Percentiles rank a stretch among this genome's conserved stretches.
phyloP scores from a whole-genome alignment of 1,140 invertebrate genomes.

The Copidosoma floridanum region DNA sequence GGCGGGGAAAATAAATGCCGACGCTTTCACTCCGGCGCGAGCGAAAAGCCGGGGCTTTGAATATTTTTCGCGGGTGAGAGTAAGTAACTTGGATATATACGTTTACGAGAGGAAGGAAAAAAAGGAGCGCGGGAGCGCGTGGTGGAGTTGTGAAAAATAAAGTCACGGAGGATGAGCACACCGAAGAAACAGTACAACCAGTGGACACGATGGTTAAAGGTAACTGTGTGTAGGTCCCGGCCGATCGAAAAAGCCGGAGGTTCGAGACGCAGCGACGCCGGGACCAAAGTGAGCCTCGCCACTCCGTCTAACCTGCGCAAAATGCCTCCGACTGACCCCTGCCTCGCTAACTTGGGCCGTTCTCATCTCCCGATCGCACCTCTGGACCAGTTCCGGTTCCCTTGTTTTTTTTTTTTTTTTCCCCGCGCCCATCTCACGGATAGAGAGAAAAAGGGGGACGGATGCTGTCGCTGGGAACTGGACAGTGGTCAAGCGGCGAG shows the following conservation, averaged over 20 bases:
- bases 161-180: neutral
- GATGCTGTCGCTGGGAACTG: slow-evolving; percentile 47
- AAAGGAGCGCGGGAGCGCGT: too few relatives aligned
- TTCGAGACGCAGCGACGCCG: slow-evolving; percentile 8
- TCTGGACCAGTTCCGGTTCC: slow-evolving; percentile 53
- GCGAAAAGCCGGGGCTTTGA: too few relatives aligned
- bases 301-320: neutral
- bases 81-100: too few relatives aligned
- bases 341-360: too few relatives aligned
- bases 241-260: neutral
- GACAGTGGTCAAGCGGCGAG: slow-evolving; percentile 55
- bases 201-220: neutral
- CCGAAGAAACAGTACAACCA: neutral
- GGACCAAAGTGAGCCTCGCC: slow-evolving; percentile 15
- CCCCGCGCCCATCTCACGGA: slow-evolving; percentile 35
- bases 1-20: too few relatives aligned
- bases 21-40: too few relatives aligned
- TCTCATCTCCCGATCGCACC: too few relatives aligned
- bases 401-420: slow-evolving; percentile 33
- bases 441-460: too few relatives aligned
- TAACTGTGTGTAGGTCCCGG: neutral
- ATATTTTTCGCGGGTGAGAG: too few relatives aligned
- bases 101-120: too few relatives aligned
- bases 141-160: too few relatives aligned
- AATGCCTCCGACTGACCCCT: too few relatives aligned